Conservation (phyloP, 2,888 invertebrate genomes). For the Tenthredo livida region DNA sequence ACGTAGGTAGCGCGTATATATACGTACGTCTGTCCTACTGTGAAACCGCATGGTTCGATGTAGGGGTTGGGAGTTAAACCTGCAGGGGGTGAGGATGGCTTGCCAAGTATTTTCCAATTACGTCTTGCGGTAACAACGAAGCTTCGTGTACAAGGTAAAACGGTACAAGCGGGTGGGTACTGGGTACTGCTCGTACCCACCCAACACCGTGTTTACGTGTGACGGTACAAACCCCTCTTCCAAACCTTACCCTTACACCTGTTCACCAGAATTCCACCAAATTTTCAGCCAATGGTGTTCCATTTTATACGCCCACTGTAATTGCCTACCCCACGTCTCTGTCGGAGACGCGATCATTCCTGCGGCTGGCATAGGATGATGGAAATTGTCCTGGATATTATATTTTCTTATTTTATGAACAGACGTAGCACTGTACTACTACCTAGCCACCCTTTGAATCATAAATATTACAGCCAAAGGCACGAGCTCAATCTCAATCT, state of each 20-base stretch:
- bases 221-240: constrained; percentile 6
- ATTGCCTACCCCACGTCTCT: constrained; percentile 19
- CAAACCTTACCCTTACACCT: constrained; percentile 11
- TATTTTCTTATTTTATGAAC: not conserved
- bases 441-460: not conserved
- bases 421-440: not conserved
- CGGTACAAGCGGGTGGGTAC: not conserved
- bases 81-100: constrained; percentile 58
- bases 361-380: constrained; percentile 32
- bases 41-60: not conserved
- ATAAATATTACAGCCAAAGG: not conserved
- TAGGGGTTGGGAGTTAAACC: constrained; percentile 12
- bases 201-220: not conserved
- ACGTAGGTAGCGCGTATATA: not conserved
- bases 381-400: constrained; percentile 2
- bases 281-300: constrained; percentile 3
- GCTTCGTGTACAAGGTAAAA: constrained; percentile 1
- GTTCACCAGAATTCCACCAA: constrained; percentile 19
- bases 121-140: constrained; percentile 73
- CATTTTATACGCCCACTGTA: constrained; percentile 11
- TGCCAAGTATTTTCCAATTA: constrained; percentile 76
- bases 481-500: not conserved
- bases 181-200: not conserved
- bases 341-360: constrained; percentile 34
- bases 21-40: constrained; percentile 1